Conservation (phyloP, 2,888 invertebrate species). For the Tenthredo notha region DNA sequence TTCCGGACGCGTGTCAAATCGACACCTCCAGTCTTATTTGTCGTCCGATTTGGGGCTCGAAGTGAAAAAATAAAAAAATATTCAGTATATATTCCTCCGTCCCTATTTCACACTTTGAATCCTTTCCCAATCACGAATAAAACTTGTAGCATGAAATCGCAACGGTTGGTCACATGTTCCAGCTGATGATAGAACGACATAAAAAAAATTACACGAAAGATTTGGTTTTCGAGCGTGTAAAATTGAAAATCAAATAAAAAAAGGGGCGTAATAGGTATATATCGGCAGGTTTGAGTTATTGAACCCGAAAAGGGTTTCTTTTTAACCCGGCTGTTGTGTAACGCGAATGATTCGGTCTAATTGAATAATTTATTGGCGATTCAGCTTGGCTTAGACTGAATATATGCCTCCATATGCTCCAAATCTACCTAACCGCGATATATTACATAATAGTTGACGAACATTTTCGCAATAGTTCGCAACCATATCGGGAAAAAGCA, state of each 20-base stretch:
- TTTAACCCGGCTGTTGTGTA: constrained; percentile 10
- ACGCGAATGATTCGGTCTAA: constrained; percentile 61
- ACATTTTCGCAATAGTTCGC: background rate
- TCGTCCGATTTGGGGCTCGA: background rate
- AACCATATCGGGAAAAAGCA: constrained; percentile 20
- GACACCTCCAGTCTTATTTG: background rate
- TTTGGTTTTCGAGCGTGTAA: constrained; percentile 73
- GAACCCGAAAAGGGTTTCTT: constrained; percentile 47
- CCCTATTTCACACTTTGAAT: constrained; percentile 68
- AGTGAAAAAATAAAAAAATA: background rate
- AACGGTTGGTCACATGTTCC: constrained; percentile 67
- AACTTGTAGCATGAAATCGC: constrained; percentile 71
- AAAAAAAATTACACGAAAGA: constrained; percentile 76
- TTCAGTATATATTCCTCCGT: constrained; percentile 53
- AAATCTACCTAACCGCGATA: background rate
- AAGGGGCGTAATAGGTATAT: constrained; percentile 66
- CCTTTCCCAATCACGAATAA: constrained; percentile 63
- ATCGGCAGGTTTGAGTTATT: constrained; percentile 58
- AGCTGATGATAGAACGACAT: constrained; percentile 68
- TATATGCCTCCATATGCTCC: background rate
- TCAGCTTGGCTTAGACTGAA: background rate
- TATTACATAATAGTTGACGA: constrained; percentile 9
- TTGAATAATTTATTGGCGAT: constrained; percentile 74
- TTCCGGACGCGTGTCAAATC: background rate
- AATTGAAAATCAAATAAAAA: constrained; percentile 77